A percentile compares a stretch with the other conserved stretches of the same genome.
Conservation (phyloP, 2,888 invertebrate species). For the Pterobdella sp. region DNA sequence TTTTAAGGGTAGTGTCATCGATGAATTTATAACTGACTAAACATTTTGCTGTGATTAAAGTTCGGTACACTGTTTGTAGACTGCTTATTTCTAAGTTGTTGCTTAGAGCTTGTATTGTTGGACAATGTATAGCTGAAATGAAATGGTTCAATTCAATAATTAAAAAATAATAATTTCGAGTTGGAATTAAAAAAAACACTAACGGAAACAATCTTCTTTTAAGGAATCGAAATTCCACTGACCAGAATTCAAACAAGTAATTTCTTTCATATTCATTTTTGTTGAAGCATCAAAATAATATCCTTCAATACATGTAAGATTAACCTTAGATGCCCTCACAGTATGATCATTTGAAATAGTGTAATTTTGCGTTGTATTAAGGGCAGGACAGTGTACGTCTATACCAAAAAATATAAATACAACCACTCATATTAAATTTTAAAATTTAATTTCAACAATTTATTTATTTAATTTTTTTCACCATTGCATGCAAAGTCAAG, state of each 20-base stretch:
- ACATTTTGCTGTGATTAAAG: background rate
- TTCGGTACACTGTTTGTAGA: background rate
- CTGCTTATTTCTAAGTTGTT: background rate
- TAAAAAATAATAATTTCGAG: background rate
- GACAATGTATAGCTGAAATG: constrained; percentile 16
- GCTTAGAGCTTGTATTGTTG: background rate
- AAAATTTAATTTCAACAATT: no score
- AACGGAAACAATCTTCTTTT: constrained; percentile 6
- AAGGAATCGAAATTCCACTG: background rate
- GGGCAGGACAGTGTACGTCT: constrained; percentile 18
- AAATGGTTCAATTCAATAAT: background rate
- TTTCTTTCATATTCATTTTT: background rate
- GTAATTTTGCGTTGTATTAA: background rate
- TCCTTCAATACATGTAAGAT: constrained; percentile 9
- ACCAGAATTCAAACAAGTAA: constrained; percentile 12
- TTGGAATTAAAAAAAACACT: background rate
- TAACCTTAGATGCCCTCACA: background rate
- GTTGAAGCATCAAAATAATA: constrained; percentile 2
- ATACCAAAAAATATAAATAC: background rate
- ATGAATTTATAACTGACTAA: constrained; percentile 15
- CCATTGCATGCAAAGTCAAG: constrained; percentile 3
- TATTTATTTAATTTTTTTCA: no score
- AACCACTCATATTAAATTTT: background rate
- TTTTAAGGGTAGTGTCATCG: constrained; percentile 12
- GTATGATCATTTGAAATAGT: background rate